These are phyloP conservation scores for Mesoclemmys tuberculata DNA, from an alignment of 2,113 vertebrate genomes.

Conservation along the genomic window DNA sequence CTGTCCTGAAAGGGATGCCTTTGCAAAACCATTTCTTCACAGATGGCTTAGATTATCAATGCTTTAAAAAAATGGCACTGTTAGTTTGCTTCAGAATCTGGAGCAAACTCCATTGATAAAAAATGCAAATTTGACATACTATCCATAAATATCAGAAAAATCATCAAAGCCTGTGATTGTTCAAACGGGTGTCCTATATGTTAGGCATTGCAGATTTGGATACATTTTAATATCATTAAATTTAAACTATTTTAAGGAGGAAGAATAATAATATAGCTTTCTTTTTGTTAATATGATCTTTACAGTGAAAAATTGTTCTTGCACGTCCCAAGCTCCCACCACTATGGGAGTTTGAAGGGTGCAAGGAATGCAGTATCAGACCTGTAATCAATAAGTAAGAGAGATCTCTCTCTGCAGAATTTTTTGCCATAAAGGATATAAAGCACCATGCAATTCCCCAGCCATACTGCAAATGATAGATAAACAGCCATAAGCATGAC, in stretches of 20 bases:
- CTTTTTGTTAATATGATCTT: slow-evolving; percentile 11
- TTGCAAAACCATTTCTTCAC: slow-evolving; percentile 84
- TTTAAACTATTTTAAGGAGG: slow-evolving; percentile 58
- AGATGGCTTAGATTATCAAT: slow-evolving; percentile 92
- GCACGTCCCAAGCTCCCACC: slow-evolving; percentile 38
- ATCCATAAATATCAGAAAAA: slow-evolving; percentile 52
- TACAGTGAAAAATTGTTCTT: background rate
- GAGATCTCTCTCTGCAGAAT: background rate
- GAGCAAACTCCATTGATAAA: slow-evolving; percentile 74
- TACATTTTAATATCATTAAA: slow-evolving; percentile 62
- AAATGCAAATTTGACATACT: slow-evolving; percentile 73
- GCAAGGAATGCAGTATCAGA: background rate
- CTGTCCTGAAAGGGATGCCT: slow-evolving; percentile 90
- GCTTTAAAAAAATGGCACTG: slow-evolving; percentile 89
- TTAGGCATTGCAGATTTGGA: slow-evolving; percentile 53
- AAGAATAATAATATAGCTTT: background rate
- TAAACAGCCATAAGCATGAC: slow-evolving; percentile 46
- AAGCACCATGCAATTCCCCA: slow-evolving; percentile 35
- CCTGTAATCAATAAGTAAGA: slow-evolving; percentile 28
- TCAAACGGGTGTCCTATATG: slow-evolving; percentile 56
- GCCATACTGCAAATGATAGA: slow-evolving; percentile 24
- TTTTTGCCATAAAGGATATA: background rate
- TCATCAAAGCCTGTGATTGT: slow-evolving; percentile 60
- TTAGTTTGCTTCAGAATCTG: slow-evolving; percentile 74
- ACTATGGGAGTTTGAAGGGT: background rate